Conservation (phyloP, 2,113 vertebrate genomes). For the Hiodon tergisus region DNA sequence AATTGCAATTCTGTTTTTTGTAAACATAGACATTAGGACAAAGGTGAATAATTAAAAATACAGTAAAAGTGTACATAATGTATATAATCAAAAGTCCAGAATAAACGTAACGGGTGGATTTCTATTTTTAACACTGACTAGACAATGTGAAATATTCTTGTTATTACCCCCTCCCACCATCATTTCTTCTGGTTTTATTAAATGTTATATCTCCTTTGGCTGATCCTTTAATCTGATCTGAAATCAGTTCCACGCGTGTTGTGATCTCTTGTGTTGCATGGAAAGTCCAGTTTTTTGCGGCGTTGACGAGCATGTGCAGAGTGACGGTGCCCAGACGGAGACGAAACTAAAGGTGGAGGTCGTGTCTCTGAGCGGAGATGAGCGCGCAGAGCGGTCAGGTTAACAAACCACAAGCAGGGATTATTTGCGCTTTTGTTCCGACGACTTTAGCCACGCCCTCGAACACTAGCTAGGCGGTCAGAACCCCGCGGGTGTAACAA, state of each 20-base stretch:
- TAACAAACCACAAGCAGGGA: not conserved
- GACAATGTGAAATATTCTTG: slow-evolving; percentile 66
- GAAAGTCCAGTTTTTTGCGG: slow-evolving; percentile 57
- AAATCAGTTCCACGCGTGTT: slow-evolving; percentile 56
- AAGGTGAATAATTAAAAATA: slow-evolving; percentile 58
- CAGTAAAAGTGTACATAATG: slow-evolving; percentile 67
- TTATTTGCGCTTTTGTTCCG: too few species aligned
- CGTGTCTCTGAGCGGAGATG: too few species aligned
- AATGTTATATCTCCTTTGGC: slow-evolving; percentile 35
- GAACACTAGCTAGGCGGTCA: too few species aligned
- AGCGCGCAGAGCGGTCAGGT: not conserved
- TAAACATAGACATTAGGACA: slow-evolving; percentile 66
- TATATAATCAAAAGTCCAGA: slow-evolving; percentile 69
- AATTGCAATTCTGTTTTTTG: slow-evolving; percentile 60
- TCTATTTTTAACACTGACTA: slow-evolving; percentile 82
- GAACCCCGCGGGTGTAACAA: not conserved
- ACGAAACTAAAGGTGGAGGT: not conserved
- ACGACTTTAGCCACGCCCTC: too few species aligned
- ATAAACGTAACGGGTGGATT: slow-evolving; percentile 72
- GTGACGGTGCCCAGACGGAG: slow-evolving; percentile 22
- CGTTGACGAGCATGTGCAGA: slow-evolving; percentile 57
- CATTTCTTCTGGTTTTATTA: slow-evolving; percentile 51
- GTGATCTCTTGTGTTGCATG: slow-evolving; percentile 69
- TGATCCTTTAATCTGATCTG: slow-evolving; percentile 30
- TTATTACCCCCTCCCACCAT: slow-evolving; percentile 27